Evolutionary conservation across 2,113 vertebrate genomes (phyloP), one percentile per base, ranked within the genome.

Genomic region (Rhineura floridana): DNA sequence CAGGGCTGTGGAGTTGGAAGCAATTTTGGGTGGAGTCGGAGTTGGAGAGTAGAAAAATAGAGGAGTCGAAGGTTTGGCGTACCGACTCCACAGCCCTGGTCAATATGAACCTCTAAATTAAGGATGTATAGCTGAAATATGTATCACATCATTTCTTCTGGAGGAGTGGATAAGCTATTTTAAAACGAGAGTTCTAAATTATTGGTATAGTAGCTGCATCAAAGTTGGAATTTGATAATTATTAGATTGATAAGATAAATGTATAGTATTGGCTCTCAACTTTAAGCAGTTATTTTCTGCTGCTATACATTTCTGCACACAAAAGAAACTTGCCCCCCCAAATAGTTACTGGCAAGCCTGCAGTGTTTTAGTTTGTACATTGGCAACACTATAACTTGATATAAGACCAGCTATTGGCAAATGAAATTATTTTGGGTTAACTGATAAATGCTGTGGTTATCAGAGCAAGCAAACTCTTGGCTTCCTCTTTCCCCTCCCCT

Each of bases 271-370:
- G 76, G n/a, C n/a, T 30, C 48, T 50, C 48, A 72, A 89, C 85
- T 69, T 7, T 2, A 90, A 84, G 62, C 21, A 69, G 79, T 46
- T 82, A 73, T 91, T 90, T 59, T 91, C 91, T 92, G 50, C 69
- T 5, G 69, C 3, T n/a, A 92, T 84, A 92, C 75, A 73, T 81
- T 90, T 33, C 90, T 81, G 83, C 84, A 89, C 90, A 89, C 76
- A 87, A 69, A 19, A 30, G 80, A 88, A 70, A 13, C 77, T 94
- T 77, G 67, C 3, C 52, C 7, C 8, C 15, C 7, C 52, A 55
- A 89, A 55, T 0, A 0, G 88, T 33, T 6, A 48, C 72, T 55
- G 87, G 83, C 83, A 75, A 81, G 78, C 2, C 11, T 15, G 78
- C 39, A 69, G 65, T 21, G 67, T 81, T 87, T 42, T 82, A 81